These are phyloP conservation scores for Crotophaga sulcirostris DNA, from an alignment of 2,113 vertebrate genomes.

Conservation along the genomic window DNA sequence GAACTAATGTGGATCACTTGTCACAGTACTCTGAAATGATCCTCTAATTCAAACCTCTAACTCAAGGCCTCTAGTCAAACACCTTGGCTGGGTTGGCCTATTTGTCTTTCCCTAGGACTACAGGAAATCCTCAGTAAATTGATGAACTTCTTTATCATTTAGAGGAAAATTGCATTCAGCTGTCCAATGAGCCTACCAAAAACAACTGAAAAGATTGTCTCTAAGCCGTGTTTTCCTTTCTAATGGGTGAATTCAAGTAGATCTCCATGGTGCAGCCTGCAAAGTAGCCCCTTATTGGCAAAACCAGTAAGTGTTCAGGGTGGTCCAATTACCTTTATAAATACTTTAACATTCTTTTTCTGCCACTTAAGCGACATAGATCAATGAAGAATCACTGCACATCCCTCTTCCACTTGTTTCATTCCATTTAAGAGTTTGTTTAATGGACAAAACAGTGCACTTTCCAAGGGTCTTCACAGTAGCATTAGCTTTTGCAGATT, in stretches of 20 bases:
- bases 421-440: background rate
- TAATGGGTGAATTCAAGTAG: rapidly evolving
- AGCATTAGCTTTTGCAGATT: background rate
- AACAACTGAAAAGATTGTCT: background rate
- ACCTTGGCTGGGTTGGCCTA: background rate
- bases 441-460: background rate
- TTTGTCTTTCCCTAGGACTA: background rate
- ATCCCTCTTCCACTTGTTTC: background rate
- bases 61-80: background rate
- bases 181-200: background rate
- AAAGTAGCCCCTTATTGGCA: background rate
- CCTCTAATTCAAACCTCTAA: background rate
- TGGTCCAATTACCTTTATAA: background rate
- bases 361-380: background rate
- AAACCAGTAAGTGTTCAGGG: background rate
- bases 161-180: background rate
- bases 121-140: background rate
- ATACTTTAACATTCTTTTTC: background rate
- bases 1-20: background rate
- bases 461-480: background rate
- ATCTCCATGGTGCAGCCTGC: background rate
- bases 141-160: background rate
- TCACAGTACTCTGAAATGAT: background rate
- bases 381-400: background rate
- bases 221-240: background rate